Base-by-base conservation (phyloP, 1,140 invertebrate genomes). In the Eubasilissa regina region DNA sequence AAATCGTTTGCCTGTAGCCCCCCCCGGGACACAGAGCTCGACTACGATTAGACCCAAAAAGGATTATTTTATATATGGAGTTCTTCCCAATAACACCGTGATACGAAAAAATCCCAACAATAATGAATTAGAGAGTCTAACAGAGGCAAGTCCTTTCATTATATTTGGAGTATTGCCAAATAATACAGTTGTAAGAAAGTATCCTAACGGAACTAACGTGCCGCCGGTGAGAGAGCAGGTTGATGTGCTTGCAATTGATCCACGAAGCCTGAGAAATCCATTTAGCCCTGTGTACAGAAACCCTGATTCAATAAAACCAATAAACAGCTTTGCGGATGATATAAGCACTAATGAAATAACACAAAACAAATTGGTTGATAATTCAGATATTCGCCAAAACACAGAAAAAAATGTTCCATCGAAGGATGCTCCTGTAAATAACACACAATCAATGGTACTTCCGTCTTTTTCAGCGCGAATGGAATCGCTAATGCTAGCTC, bases 41-140 rank as follows among this genome's bases (percentile, higher is more conserved):
- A 85, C 81, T 15, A 68, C 86, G 70, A 81, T 73, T 81, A 85
- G 88, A 83, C 90, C 93, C 77, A 89, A 91, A 84, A 90, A 91
- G 84, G 93, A 94, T 87, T 94, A 93, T 85, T 89, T 91, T 64
- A 90, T 94, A 79, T 94, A 93, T 84, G 93, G 92, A 83, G 92
- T 94, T 82, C 90, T 93, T 83, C 92, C 92, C 35, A 94, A 94
- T 85, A 94, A 94, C 85, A 94, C 93, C 58, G 93, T 94, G 83
- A 91, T 94, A 83, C 90, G 93, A 85, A 94, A 94, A 88, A 89
- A 91, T 78, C 92, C 93, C 78, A 92, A 92, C 84, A 90, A 92
- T 84, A 91, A 92, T 84, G 83, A 90, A 83, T 89, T 92, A 85
- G 91, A 91, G 84, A 87, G 91, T 84, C 91, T 92, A 85, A 93